Percentiles rank a stretch among this genome's conserved stretches.
These are phyloP conservation scores for Porphyrio hochstetteri DNA, from an alignment of 2,113 vertebrate genomes.

Conservation along the genomic window DNA sequence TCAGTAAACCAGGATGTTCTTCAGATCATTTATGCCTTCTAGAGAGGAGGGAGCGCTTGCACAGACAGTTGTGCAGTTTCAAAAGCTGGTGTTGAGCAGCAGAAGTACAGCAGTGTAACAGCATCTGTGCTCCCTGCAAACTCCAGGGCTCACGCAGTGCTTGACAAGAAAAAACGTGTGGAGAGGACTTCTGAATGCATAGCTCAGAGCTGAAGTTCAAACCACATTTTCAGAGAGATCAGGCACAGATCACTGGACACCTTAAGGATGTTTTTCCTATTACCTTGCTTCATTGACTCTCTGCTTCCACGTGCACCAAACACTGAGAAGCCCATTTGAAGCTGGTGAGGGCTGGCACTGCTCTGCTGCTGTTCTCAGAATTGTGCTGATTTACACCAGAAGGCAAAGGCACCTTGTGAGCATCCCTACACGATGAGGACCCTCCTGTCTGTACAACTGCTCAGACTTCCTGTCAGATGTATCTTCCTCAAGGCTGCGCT, in stretches of 20 bases:
- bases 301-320: background rate
- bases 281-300: background rate
- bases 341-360: background rate
- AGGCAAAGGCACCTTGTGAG: background rate
- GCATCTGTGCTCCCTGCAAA: background rate
- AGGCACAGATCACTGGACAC: conserved; percentile 16
- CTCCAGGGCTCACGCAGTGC: background rate
- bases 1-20: background rate
- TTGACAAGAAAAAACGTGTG: background rate
- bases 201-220: conserved; percentile 8
- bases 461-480: background rate
- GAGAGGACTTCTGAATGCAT: background rate
- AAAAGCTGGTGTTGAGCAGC: background rate
- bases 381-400: background rate
- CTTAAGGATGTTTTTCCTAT: background rate
- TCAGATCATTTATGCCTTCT: background rate
- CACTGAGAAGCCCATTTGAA: background rate
- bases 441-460: background rate
- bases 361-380: background rate
- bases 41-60: background rate
- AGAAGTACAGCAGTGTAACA: background rate
- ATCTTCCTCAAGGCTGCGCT: background rate
- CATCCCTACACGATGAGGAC: background rate
- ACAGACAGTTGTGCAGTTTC: background rate
- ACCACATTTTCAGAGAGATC: background rate